Evolutionary conservation across 2,888 invertebrate species (phyloP), one percentile per base, ranked within the genome.

Genomic region (Drosophila monieri): DNA sequence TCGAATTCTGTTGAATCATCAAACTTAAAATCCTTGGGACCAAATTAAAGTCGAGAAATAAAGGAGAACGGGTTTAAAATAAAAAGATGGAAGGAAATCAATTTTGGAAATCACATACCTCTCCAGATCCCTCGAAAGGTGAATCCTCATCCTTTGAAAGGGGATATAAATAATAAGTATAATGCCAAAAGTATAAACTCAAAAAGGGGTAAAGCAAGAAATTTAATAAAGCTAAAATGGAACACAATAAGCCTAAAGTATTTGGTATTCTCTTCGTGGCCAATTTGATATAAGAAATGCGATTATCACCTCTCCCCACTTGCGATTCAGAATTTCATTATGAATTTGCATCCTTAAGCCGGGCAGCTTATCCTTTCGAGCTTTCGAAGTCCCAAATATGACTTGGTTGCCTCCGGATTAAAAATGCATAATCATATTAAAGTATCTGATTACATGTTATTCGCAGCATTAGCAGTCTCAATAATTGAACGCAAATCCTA

Each of bases 71-170:
- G 32, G 9, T 47, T 18, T 12, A 21, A 53, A 32, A 43, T 37
- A 1, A 41, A 47, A 51, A 25, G 21, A 15, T 8, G 18, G 58
- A 49, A 37, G 15, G 14, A 15, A 6, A 10, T 10, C 30, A 30
- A 62, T 30, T 54, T 32, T 10, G 46, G 53, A 52, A 48, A 14
- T 15, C 53, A 76, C 77, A 55, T 77, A 77, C 77, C 74, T 25
- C 44, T 14, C 75, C 77, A 41, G 77, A 77, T 27, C 68, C 73
- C 30, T 23, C 35, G 18, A 30, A 3, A 1, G 64, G 35, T 27
- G 67, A 70, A 18, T 72, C 74, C 39, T 14, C 23, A 44, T 70
- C 83, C 79, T 81, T 78, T 0, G 39, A 55, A 61, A 12, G 43
- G 35, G 35, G 35, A 35, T 21, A 25, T 2, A 62, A 60, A 51